Conservation (phyloP, 2,113 vertebrate genomes). For the Tichodroma muraria region DNA sequence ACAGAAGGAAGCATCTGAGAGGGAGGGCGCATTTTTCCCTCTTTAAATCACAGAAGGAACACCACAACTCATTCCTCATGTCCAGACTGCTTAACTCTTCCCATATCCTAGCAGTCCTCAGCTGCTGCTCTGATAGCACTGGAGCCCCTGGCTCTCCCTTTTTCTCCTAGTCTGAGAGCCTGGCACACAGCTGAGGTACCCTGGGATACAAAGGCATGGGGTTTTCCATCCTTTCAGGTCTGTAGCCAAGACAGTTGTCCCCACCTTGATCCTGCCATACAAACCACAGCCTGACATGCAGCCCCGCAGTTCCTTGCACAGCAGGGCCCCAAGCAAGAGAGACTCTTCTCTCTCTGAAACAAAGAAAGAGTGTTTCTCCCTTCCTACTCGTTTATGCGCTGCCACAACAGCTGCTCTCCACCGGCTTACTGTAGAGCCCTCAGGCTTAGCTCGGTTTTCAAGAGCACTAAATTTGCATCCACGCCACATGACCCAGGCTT, state of each 20-base stretch:
- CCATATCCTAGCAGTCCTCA: neutral
- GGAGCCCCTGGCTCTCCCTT: neutral
- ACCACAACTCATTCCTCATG: constrained; percentile 2
- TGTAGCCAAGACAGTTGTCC: neutral
- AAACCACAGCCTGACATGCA: neutral
- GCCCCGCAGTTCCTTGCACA: neutral
- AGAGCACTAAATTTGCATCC: neutral
- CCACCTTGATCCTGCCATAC: neutral
- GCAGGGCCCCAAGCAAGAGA: neutral
- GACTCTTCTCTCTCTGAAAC: neutral
- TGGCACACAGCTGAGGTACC: neutral
- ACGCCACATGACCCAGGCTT: neutral
- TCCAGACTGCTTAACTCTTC: constrained; percentile 29
- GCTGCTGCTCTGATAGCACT: neutral
- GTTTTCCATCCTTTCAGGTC: neutral
- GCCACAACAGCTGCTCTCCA: constrained; percentile 20
- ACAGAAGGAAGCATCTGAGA: constrained; percentile 33
- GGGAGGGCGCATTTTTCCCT: constrained; percentile 50
- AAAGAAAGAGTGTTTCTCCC: neutral
- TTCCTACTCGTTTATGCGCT: neutral
- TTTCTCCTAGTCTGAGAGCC: neutral
- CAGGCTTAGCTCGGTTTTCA: neutral
- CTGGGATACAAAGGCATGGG: neutral
- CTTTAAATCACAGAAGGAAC: constrained; percentile 51
- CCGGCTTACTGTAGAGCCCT: neutral